Evolutionary conservation across 2,113 vertebrate species (phyloP).

Genomic region (Sminthopsis crassicaudata): DNA sequence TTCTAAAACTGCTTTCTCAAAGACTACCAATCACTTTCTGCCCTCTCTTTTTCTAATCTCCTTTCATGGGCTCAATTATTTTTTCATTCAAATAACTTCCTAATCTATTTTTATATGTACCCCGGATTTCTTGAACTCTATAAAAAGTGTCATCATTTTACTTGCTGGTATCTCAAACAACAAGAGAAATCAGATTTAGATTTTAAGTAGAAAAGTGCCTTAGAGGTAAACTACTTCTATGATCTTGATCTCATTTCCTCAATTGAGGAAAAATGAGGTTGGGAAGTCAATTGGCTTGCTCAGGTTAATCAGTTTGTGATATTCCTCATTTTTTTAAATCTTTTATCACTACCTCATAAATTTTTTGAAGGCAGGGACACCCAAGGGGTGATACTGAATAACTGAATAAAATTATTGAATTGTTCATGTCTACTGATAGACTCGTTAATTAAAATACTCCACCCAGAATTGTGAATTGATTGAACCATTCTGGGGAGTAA

Average conservation of each 20-base stretch:
- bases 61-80: background rate
- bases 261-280: background rate
- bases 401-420: background rate
- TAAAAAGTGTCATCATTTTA: background rate
- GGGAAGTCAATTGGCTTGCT: background rate
- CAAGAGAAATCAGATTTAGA: background rate
- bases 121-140: background rate
- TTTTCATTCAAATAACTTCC: background rate
- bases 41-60: too few species aligned
- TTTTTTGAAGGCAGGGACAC: background rate
- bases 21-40: background rate
- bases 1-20: background rate
- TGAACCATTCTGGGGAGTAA: too few species aligned
- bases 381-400: too few species aligned
- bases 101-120: background rate
- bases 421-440: background rate
- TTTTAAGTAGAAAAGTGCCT: background rate
- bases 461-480: too few species aligned
- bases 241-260: background rate
- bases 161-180: background rate
- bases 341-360: background rate
- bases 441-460: background rate
- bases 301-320: background rate
- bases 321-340: background rate
- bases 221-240: background rate